A percentile compares a stretch with the other conserved stretches of the same genome.
These are phyloP conservation scores for Delphinus delphis DNA, from an alignment of 2,113 vertebrate species.

Conservation along the genomic window DNA sequence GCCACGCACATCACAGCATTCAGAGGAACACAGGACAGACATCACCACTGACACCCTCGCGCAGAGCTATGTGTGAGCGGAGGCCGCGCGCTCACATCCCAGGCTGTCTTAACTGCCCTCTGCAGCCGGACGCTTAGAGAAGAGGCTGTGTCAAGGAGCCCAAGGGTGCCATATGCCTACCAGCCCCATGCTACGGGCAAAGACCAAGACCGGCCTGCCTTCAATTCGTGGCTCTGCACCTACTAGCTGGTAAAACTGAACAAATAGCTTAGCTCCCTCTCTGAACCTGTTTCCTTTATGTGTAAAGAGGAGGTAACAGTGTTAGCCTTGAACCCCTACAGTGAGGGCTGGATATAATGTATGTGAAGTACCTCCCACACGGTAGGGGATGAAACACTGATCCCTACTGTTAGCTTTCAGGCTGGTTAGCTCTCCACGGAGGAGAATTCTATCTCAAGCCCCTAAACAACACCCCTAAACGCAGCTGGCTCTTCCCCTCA, in stretches of 20 bases:
- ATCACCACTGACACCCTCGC: background rate
- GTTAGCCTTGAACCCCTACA: background rate
- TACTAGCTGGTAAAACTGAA: background rate
- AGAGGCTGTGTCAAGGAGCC: background rate
- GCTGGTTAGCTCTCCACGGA: background rate
- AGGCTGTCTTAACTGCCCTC: background rate
- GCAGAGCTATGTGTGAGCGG: background rate
- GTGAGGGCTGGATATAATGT: background rate
- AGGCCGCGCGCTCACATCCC: background rate
- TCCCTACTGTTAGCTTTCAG: rapidly evolving
- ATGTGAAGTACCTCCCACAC: rapidly evolving
- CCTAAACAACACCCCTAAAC: background rate
- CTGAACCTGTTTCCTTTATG: background rate
- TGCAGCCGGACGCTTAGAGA: background rate
- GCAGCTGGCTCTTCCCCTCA: background rate
- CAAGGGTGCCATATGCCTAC: background rate
- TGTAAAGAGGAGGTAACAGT: background rate
- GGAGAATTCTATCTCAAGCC: background rate
- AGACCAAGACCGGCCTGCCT: background rate
- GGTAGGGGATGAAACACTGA: background rate
- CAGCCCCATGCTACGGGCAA: background rate
- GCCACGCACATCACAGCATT: background rate
- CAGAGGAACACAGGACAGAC: background rate
- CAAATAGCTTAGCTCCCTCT: background rate
- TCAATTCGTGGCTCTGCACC: background rate